These are phyloP conservation scores for Nomada fabriciana DNA, from an alignment of 2,888 invertebrate species.

Conservation along the genomic window DNA sequence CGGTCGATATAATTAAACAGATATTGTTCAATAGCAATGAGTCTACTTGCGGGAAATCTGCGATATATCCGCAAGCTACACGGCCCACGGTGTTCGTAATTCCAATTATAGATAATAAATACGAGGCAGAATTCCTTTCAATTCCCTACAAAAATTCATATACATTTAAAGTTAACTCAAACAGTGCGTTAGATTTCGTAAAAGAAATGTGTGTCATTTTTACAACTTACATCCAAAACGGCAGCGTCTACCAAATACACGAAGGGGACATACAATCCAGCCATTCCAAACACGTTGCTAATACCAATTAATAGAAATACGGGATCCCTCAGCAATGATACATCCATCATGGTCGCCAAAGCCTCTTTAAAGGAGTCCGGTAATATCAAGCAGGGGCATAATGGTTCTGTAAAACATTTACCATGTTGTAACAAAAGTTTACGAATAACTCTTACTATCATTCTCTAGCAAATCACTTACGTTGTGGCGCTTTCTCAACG, in stretches of 20 bases:
- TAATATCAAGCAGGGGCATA: constrained; percentile 92
- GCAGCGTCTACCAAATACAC: constrained; percentile 96
- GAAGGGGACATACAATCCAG: constrained; percentile 98
- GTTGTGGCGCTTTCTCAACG: constrained; percentile 88
- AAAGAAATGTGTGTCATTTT: background rate
- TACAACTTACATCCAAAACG: constrained; percentile 87
- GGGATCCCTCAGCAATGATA: constrained; percentile 94
- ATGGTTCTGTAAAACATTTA: constrained; percentile 86
- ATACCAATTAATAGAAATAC: constrained; percentile 96
- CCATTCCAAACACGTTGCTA: constrained; percentile 98
- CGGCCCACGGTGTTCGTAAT: constrained; percentile 98
- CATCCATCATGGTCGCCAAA: constrained; percentile 95
- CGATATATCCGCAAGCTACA: constrained; percentile 94
- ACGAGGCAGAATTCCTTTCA: constrained; percentile 89
- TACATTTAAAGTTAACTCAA: background rate
- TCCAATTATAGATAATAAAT: constrained; percentile 92
- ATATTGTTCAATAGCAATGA: constrained; percentile 96
- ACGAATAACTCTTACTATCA: background rate
- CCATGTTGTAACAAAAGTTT: background rate
- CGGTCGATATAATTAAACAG: constrained; percentile 95
- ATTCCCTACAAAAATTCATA: constrained; percentile 87
- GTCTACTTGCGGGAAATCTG: constrained; percentile 96
- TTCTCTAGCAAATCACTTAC: constrained; percentile 84
- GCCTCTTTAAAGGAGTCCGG: constrained; percentile 93
- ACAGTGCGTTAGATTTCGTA: background rate